Percentiles rank a stretch among this genome's conserved stretches.
phyloP scores from a whole-genome alignment of 2,888 invertebrate species.

The Melangyna quadrimaculata region DNA sequence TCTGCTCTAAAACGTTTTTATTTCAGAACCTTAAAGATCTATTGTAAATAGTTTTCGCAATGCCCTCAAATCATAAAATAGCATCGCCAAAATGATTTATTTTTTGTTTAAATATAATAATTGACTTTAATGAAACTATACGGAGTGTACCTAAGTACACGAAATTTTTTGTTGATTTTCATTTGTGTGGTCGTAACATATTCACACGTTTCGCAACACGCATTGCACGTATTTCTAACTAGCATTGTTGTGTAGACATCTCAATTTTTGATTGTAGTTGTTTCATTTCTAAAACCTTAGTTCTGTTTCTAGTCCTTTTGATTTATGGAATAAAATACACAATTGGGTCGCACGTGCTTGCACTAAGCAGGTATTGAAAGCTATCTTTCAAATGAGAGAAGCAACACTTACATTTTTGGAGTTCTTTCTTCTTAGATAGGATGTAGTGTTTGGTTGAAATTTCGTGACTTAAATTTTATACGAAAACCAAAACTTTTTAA shows the following conservation, averaged over 20 bases:
- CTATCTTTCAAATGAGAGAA: not conserved
- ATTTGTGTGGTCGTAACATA: not conserved
- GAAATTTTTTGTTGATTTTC: not conserved
- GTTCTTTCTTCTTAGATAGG: no score
- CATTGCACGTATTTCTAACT: conserved; percentile 1
- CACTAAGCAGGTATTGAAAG: not conserved
- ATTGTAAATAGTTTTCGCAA: no score
- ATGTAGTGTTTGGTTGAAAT: no score
- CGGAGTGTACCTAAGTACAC: not conserved
- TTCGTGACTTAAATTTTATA: no score
- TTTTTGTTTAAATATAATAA: no score
- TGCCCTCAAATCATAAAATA: no score
- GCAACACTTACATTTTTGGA: not conserved
- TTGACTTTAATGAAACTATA: not conserved
- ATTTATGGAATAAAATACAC: not conserved
- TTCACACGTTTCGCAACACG: not conserved
- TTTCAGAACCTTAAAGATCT: no score
- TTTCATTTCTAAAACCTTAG: not conserved
- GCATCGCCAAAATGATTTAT: no score
- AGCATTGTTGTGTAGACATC: not conserved
- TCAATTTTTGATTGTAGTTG: not conserved
- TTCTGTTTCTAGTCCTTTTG: not conserved
- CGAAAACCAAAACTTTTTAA: no score
- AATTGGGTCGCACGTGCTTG: not conserved
- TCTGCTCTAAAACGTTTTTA: no score